These are phyloP conservation scores for Nebria brevicollis DNA, from an alignment of 2,888 invertebrate genomes.

Conservation along the genomic window DNA sequence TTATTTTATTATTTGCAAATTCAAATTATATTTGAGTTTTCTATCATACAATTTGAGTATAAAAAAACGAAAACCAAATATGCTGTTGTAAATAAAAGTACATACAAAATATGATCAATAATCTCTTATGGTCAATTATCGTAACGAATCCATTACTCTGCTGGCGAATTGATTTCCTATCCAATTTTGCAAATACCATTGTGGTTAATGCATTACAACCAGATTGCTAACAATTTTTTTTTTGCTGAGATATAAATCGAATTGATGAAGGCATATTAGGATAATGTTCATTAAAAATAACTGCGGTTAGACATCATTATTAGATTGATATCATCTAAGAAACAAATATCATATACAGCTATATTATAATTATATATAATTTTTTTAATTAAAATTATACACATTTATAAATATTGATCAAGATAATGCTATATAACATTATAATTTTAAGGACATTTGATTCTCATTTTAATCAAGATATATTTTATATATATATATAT, in stretches of 20 bases:
- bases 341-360: slow-evolving; percentile 25
- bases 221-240: not conserved
- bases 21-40: too few relatives aligned
- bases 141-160: not conserved
- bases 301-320: slow-evolving; percentile 34
- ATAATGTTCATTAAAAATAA: slow-evolving; percentile 42
- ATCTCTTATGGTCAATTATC: not conserved
- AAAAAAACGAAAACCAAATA: not conserved
- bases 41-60: too few relatives aligned
- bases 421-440: too few relatives aligned
- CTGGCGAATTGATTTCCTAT: not conserved
- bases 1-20: too few relatives aligned
- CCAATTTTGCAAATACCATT: not conserved
- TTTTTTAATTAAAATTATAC: too few relatives aligned
- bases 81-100: not conserved
- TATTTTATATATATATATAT: not conserved
- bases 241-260: not conserved
- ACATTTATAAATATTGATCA: too few relatives aligned
- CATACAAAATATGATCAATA: too few relatives aligned
- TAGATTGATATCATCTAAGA: slow-evolving; percentile 18
- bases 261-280: slow-evolving; percentile 26
- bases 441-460: too few relatives aligned
- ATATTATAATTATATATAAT: too few relatives aligned
- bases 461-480: not conserved
- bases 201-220: not conserved